Base-by-base conservation (phyloP, 2,113 vertebrate species). In the Hystrix brachyura region DNA sequence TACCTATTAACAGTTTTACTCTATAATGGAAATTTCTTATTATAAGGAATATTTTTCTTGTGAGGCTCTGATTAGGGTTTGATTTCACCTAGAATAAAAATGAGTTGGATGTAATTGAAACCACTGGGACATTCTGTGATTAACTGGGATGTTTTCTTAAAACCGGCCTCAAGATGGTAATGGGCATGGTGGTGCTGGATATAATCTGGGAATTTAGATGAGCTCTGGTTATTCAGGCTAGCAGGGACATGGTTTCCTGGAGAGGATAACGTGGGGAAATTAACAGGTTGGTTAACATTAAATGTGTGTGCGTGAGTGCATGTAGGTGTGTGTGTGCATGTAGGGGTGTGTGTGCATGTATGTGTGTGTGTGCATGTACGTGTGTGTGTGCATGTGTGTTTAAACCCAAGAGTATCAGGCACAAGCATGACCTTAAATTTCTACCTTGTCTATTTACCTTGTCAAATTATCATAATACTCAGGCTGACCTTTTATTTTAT, bases 91-190 rank as follows among this genome's bases (percentile, higher is more conserved):
- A 48, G 46, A 96, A 90, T 90, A 82, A 85, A 96, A 90, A 23
- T 78, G 69, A 78, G 21, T 83, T 94, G 65, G 43, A 69, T 81
- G 14, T 95, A 94, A 97, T 1, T 13, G 38, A 93, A 97, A 90
- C 55, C 90, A 76, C 65, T 82, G 84, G 80, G 88, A 96, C 92
- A 84, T 72, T 89, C 76, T 90, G 71, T 91, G 84, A 96, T 95
- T 96, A 94, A 55, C 38, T 43, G 55, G 83, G 21, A 32, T 97
- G 57, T 95, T 97, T 96, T 94, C 69, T 48, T 95, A 78, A 91
- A 81, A 92, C 76, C 71, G 55, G 38, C 46, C 53, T 90, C 71
- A 94, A 64, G 34, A 81, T 87, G 46, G 48, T 38, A 69, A 92
- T 59, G 57, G 71, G 59, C 38, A 65, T 21, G 48, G 46, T 23